phyloP scores from a whole-genome alignment of 2,888 invertebrate species.

The Tenthredo amoena region DNA sequence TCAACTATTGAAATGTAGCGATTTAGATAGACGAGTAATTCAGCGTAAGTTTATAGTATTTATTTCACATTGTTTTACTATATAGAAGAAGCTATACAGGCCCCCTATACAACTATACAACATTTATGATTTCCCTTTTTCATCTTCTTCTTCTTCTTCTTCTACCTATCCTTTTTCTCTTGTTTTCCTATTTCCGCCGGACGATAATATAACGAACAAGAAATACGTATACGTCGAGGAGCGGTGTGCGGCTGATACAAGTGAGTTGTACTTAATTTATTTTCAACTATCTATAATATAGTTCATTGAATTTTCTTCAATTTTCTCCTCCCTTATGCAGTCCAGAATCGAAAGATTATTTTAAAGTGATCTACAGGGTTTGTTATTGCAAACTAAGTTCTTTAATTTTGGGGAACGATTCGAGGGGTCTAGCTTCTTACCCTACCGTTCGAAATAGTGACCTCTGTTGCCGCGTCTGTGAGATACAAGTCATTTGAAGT shows the following conservation, averaged over 20 bases:
- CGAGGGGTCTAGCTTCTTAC: too few species aligned
- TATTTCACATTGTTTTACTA: slow-evolving; percentile 55
- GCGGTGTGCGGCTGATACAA: not conserved
- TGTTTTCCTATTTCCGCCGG: not conserved
- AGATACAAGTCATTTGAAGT: too few species aligned
- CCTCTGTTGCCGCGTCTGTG: too few species aligned
- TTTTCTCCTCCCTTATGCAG: not conserved
- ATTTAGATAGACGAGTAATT: slow-evolving; percentile 69
- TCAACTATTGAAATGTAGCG: slow-evolving; percentile 43
- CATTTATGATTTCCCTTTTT: not conserved
- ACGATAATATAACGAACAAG: too few species aligned
- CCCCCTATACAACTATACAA: not conserved
- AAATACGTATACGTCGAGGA: not conserved
- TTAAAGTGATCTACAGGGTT: not conserved
- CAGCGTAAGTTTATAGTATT: slow-evolving; percentile 67
- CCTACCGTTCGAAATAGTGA: too few species aligned
- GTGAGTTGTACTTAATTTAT: slow-evolving; percentile 14
- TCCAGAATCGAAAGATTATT: not conserved
- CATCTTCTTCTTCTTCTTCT: not conserved
- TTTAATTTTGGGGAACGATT: too few species aligned
- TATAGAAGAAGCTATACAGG: not conserved
- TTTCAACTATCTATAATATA: not conserved
- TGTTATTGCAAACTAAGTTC: too few species aligned
- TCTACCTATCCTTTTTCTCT: not conserved
- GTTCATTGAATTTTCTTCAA: not conserved